Base-by-base conservation (phyloP, 2,113 vertebrate genomes). In the Malurus elegans region DNA sequence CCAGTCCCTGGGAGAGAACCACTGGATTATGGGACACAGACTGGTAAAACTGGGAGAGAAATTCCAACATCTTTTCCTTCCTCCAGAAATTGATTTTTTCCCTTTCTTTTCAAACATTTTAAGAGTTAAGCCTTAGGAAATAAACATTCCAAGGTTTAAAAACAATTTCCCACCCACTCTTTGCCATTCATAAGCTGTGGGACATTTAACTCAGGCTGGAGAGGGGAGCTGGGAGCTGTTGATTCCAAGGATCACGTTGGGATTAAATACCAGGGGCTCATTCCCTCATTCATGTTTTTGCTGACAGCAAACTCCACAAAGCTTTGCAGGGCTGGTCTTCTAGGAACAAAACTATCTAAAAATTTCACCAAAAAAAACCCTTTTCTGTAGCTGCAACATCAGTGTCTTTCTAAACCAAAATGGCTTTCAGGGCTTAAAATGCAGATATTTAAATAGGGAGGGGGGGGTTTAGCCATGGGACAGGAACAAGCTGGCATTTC, bases 1-100 rank as follows among this genome's bases (percentile, higher is more conserved):
- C 14, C 15, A 65, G 26, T 9, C 23, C 40, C 38, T 50, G 14
- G 18, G 44, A 36, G 38, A 44, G 45, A 48, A 20, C 16, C 4
- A 1, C 38, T 5, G 28, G 29, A 9, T 45, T 8, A 10, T 0
- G 0, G 47, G 42, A 67, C 53, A 42, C 28, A 28, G 50, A 24
- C 4, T 20, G 40, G 16, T 16, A 66, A 80, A 69, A 73, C 13
- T 6, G 8, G 61, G 8, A 42, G 21, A 66, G 23, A 26, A 32
- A 74, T 8, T 25, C 40, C 45, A 65, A 3, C 40, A 21, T 10
- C 9, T 83, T 48, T 42, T 64, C 54, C 40, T 45, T 70, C 10
- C 51, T 18, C 10, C 40, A 25, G 40, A 36, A 81, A 70, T 19
- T 0, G 12, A 6, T 38, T 38, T 57, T 36, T 66, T 45, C 8